phyloP scores from a whole-genome alignment of 1,140 invertebrate species.

The Apis cerana region DNA sequence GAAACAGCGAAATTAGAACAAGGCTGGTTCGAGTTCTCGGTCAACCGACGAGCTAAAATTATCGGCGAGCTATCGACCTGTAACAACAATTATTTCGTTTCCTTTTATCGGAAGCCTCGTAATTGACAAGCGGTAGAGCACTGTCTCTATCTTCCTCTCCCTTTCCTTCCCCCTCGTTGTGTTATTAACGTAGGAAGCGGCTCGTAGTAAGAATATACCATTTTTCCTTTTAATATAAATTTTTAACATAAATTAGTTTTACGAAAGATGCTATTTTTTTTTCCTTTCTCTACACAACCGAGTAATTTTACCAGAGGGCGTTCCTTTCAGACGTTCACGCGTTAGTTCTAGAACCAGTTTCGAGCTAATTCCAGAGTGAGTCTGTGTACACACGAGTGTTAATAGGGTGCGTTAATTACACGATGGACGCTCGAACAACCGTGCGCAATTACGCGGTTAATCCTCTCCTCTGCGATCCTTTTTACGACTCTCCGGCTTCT shows the following conservation, averaged over 20 bases:
- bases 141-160: not conserved
- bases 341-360: not conserved
- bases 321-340: not conserved
- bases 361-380: not conserved
- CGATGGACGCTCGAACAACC: conserved; percentile 20
- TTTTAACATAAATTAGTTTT: no score
- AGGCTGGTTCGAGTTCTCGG: not conserved
- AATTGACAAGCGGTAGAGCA: not conserved
- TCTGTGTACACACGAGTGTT: conserved; percentile 7
- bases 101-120: conserved; percentile 16
- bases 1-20: conserved; percentile 22
- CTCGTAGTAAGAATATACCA: no score
- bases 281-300: not conserved
- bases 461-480: not conserved
- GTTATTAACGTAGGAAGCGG: no score
- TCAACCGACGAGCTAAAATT: not conserved
- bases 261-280: no score
- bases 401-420: conserved; percentile 37
- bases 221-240: no score
- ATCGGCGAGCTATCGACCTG: conserved; percentile 13
- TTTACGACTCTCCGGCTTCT: not conserved
- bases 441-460: conserved; percentile 32
- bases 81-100: conserved; percentile 26
- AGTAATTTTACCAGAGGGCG: not conserved
- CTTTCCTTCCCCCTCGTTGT: no score